phyloP scores from a whole-genome alignment of 2,888 invertebrate species.

The Synergus japonicus region DNA sequence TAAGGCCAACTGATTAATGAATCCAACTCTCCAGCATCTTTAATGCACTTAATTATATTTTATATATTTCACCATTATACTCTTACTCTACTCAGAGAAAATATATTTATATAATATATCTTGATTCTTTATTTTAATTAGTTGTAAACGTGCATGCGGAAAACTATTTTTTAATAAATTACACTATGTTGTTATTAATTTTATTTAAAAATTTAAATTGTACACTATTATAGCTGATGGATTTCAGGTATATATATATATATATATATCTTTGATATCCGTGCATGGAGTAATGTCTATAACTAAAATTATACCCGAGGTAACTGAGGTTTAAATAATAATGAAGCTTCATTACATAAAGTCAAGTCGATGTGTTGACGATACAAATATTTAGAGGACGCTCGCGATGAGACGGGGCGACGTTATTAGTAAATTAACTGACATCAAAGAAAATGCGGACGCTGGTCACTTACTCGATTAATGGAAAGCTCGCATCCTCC shows the following conservation, averaged over 20 bases:
- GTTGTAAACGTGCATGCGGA: too few relatives aligned
- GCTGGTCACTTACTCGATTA: constrained; percentile 73
- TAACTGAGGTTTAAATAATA: constrained; percentile 55
- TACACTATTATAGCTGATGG: too few relatives aligned
- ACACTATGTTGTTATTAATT: too few relatives aligned
- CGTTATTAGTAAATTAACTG: constrained; percentile 78
- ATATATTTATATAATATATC: too few relatives aligned
- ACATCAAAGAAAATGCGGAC: constrained; percentile 76
- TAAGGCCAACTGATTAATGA: constrained; percentile 17
- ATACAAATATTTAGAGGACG: constrained; percentile 77
- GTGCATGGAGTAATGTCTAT: too few relatives aligned
- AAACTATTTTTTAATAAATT: too few relatives aligned
- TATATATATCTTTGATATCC: too few relatives aligned
- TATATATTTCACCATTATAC: neutral
- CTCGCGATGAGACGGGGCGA: constrained; percentile 60
- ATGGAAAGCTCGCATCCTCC: constrained; percentile 67
- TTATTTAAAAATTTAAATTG: too few relatives aligned
- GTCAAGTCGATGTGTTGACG: constrained; percentile 70
- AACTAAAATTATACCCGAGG: too few relatives aligned
- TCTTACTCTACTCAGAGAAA: too few relatives aligned
- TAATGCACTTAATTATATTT: neutral
- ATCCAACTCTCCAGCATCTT: neutral
- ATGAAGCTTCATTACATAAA: constrained; percentile 66
- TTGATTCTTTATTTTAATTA: too few relatives aligned
- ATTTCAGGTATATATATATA: too few relatives aligned